Evolutionary conservation across 2,888 invertebrate species (phyloP), one percentile per base, ranked within the genome.

Genomic region (Lepidocyrtoides sp.): DNA sequence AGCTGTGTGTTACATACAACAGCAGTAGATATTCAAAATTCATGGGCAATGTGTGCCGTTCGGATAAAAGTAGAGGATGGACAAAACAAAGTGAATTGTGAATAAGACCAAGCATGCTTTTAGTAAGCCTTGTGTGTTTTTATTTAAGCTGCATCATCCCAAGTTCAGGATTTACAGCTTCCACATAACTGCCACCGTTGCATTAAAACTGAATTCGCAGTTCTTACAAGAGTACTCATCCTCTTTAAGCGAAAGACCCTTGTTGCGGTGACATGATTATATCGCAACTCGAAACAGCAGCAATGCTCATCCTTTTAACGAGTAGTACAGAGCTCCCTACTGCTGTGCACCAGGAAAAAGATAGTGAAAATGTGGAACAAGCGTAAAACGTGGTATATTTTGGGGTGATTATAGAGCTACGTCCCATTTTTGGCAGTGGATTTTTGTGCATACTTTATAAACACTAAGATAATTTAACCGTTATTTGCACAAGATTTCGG

Each of bases 151-250:
- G 32, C 29, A 51, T 26, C 23, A 44, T 17, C 10, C n/a, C 4
- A 36, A 36, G 57, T 63, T 41, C 41, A 82, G 83, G 32, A 84
- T 84, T 66, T 84, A 84, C 51, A 51, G 66, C 69, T 69, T 69
- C 14, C 14, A 36, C 69, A 69, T 66, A 66, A 66, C 36, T 69
- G 69, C 69, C 66, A 69, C 17, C 54, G 69, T 48, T 83, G 66
- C 51, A 51, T 66, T 63, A 83, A 66, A 32, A 48, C 63, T 29
- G 48, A 48, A 83, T 83, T 63, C 66, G 7, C 26, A 17, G 23
- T 17, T 48, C 20, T 32, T 5, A 14, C 32, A 32, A 0, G 23
- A 69, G 41, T 69, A 17, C 20, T 69, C 69, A 69, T 36, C 26
- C 69, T 69, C 12, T 69, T 69, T 69, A 17, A 3, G 17, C 20